phyloP scores from a whole-genome alignment of 1,140 invertebrate genomes.

The Aphelinus certus region DNA sequence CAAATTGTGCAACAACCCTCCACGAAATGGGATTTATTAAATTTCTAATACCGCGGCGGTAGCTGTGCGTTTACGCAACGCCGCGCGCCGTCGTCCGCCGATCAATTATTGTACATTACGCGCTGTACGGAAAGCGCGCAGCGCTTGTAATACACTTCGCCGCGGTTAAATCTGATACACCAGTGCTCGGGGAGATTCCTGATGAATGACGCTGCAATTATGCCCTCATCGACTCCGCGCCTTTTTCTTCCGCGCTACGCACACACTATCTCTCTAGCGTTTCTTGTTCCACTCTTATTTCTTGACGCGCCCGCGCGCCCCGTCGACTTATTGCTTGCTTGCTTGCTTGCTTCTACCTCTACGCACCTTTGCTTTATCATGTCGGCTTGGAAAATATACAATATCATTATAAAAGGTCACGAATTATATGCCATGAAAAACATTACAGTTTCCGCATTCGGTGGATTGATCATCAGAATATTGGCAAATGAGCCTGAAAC shows the following conservation, averaged over 20 bases:
- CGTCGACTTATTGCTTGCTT: too few relatives aligned
- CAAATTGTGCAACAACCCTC: constrained; percentile 1
- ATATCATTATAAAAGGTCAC: too few relatives aligned
- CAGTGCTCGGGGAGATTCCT: constrained; percentile 34
- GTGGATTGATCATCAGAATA: too few relatives aligned
- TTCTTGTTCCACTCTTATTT: too few relatives aligned
- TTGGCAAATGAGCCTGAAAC: too few relatives aligned
- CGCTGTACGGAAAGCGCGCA: not conserved
- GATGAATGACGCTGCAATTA: constrained; percentile 56
- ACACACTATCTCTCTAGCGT: too few relatives aligned
- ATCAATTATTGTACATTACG: constrained; percentile 27
- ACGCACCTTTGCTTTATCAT: too few relatives aligned
- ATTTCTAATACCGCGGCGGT: constrained; percentile 1
- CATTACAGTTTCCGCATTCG: too few relatives aligned
- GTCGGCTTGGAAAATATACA: too few relatives aligned
- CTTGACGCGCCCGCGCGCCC: too few relatives aligned
- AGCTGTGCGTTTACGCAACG: constrained; percentile 5
- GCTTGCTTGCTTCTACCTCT: too few relatives aligned
- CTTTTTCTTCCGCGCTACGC: constrained; percentile 8
- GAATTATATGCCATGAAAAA: too few relatives aligned
- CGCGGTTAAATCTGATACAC: not conserved
- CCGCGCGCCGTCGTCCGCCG: not conserved
- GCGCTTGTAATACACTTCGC: constrained; percentile 8
- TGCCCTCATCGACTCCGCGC: constrained; percentile 45
- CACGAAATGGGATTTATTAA: constrained; percentile 23